Base-by-base conservation (phyloP, 2,888 invertebrate genomes). In the Hedya salicella region DNA sequence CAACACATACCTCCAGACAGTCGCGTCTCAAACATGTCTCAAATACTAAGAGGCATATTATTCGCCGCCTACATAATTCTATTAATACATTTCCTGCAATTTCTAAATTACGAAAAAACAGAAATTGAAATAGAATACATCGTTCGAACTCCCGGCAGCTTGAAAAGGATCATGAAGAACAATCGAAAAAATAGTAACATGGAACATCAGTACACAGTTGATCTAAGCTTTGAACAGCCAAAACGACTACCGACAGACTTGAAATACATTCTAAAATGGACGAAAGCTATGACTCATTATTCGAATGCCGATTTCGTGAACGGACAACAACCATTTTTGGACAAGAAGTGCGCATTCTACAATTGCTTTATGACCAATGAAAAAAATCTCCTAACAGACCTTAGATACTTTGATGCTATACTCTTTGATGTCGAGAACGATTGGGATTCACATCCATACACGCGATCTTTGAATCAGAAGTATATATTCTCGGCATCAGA, bases 361-460 rank as follows among this genome's bases (percentile, higher is more conserved):
- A 91, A 93, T 59, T 94, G 94, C 68, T 91, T 77, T 65, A 74
- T 93, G 0, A 93, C 88, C 0, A 80, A 74, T 30, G 75, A 87
- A 3, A 86, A 78, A 57, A 73, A 68, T 3, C 83, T 72, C 49
- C 68, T 90, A 0, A 71, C 79, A 0, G 85, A 93, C 62, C 78
- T 86, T 4, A 77, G 83, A 13, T 69, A 82, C 30, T 91, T 78
- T 40, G 93, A 94, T 50, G 94, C 93, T 0, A 80, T 94, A 5
- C 53, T 94, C 0, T 94, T 94, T 61, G 93, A 94, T 59, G 89
- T 88, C 0, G 88, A 90, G 68, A 83, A 82, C 59, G 70, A 69
- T 62, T 88, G 87, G 86, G 84, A 86, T 17, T 17, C 46, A 0
- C 76, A 78, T 60, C 80, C 86, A 0, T n/a, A 71, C 0, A 16